Evolutionary conservation across 2,888 invertebrate species (phyloP).

Genomic region (Xestobium rufovillosum): DNA sequence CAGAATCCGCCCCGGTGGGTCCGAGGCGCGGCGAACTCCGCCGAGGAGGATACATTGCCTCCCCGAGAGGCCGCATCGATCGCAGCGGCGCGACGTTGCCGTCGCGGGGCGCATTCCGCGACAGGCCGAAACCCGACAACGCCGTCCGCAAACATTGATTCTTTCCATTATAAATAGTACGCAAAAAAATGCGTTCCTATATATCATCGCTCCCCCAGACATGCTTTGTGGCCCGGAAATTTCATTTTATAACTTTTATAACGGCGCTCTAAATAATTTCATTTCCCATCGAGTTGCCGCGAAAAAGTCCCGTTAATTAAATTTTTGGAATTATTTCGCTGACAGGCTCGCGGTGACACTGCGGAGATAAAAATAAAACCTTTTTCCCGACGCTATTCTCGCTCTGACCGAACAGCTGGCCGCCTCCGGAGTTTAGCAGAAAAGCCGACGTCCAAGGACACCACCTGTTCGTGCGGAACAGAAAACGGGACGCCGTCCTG

Average conservation of each 20-base stretch:
- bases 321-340: constrained; percentile 34
- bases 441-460: constrained; percentile 32
- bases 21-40: constrained; percentile 34
- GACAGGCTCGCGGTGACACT: too few relatives aligned
- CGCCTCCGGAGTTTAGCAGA: constrained; percentile 25
- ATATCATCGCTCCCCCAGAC: constrained; percentile 42
- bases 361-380: too few relatives aligned
- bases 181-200: constrained; percentile 46
- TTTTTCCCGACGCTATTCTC: constrained; percentile 17
- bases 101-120: constrained; percentile 24
- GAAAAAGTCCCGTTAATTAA: too few relatives aligned
- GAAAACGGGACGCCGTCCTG: constrained; percentile 24
- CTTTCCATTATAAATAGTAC: constrained; percentile 45
- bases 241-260: constrained; percentile 45
- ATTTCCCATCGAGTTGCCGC: constrained; percentile 30
- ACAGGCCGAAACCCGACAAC: constrained; percentile 25
- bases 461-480: constrained; percentile 37
- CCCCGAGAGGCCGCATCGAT: constrained; percentile 33
- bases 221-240: constrained; percentile 45
- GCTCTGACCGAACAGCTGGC: constrained; percentile 33
- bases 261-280: constrained; percentile 40
- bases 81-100: constrained; percentile 33
- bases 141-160: constrained; percentile 41
- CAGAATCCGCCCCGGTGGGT: constrained; percentile 23
- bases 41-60: constrained; percentile 36